These are phyloP conservation scores for Tapirus indicus DNA, from an alignment of 2,797 vertebrate genomes.

Conservation along the genomic window DNA sequence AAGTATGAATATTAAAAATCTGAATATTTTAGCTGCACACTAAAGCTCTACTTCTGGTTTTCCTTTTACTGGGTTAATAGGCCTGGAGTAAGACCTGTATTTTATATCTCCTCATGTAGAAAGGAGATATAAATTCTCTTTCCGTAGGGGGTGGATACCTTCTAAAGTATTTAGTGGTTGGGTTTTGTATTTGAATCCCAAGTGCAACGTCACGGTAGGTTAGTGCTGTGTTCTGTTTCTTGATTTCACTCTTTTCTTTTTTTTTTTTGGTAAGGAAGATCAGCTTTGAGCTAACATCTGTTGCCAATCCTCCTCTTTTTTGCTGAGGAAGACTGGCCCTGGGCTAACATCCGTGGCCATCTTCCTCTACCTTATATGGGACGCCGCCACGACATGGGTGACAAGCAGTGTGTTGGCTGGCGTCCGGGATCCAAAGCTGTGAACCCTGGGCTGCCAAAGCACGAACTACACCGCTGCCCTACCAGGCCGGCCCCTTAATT, in stretches of 20 bases:
- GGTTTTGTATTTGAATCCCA: slow-evolving; percentile 20
- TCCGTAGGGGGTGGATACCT: background rate
- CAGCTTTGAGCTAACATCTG: too few species aligned
- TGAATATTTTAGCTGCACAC: background rate
- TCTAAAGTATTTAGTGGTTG: slow-evolving; percentile 38
- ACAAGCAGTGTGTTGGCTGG: too few species aligned
- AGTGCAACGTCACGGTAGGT: slow-evolving; percentile 7
- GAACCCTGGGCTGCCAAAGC: too few species aligned
- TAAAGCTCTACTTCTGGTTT: background rate
- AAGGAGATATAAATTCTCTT: slow-evolving; percentile 19
- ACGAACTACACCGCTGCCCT: too few species aligned
- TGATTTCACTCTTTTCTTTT: background rate
- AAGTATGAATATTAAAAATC: slow-evolving; percentile 29
- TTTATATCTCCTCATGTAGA: slow-evolving; percentile 22
- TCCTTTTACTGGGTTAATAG: slow-evolving; percentile 3
- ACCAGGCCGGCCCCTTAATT: background rate
- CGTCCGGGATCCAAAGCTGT: too few species aligned
- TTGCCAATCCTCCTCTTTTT: too few species aligned
- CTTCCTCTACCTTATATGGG: too few species aligned
- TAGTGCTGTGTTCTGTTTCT: background rate
- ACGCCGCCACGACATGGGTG: too few species aligned
- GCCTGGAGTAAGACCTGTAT: background rate
- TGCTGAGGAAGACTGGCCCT: too few species aligned
- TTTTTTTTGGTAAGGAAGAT: too few species aligned
- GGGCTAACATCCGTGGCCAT: too few species aligned